Evolutionary conservation across 1,140 invertebrate species (phyloP), one percentile per base, ranked within the genome.

Genomic region (Bicyclus anynana): DNA sequence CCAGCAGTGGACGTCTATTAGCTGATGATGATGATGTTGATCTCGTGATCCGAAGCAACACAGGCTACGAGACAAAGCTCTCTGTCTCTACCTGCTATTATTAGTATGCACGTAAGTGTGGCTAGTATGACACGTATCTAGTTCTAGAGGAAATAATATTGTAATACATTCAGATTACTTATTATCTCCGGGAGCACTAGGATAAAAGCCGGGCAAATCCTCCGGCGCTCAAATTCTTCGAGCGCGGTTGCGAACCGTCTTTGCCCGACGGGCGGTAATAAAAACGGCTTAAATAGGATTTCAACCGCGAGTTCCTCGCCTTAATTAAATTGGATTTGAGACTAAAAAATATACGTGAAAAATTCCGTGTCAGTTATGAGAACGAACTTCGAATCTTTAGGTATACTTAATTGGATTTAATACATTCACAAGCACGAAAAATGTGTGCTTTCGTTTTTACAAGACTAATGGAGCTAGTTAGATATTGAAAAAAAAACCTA

Each of bases 301-400:
- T 88, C 81, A 85, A 87, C 84, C 81, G 79, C 85, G 83, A 84
- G 81, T 85, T 84, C 75, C 77, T 77, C 77, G 83, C 83, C 82
- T 88, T 88, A 88, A 88, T 88, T 88, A 88, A 88, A 88, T 88
- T 86, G 83, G 85, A 88, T 88, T 84, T 86, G 83, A 77, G 80
- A 84, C 72, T 76, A 74, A 85, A 84, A 85, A 84, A 88, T 86
- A 79, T 86, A 88, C 81, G 80, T 84, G 80, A 81, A 84, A 84
- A 86, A 85, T 77, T 80, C 79, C 2, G 70, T 83, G 83, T 86
- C 83, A 80, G 84, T 85, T 87, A 83, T 78, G 67, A 76, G 33
- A 35, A 35, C 33, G 33, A 35, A 12, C 10, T 13, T 35, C n/a
- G 5, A 13, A 33, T 17, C 3, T 35, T 35, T 13, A n/a, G n/a